Conservation (phyloP, 1,140 invertebrate genomes). For the Pogonomyrmex californicus region DNA sequence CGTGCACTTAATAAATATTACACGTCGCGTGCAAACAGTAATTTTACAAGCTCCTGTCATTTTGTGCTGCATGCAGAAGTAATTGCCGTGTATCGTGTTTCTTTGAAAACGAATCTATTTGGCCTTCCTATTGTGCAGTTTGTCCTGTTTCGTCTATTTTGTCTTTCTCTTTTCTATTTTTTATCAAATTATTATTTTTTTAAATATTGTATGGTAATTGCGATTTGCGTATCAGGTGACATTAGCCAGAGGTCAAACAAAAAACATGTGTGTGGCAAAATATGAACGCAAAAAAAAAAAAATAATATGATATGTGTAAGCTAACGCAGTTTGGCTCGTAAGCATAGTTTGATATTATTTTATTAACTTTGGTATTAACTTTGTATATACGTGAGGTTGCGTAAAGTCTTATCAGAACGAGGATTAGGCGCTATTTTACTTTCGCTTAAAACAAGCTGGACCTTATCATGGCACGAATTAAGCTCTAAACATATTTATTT, state of each 20-base stretch:
- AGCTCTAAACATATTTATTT: conserved; percentile 18
- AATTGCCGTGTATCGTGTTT: conserved; percentile 6
- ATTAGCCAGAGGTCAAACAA: neutral
- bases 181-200: neutral
- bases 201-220: neutral
- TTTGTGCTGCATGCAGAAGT: neutral
- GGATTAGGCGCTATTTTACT: neutral
- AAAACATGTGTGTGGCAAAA: neutral
- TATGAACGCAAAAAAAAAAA: neutral
- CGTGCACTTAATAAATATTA: conserved; percentile 8
- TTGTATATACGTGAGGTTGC: neutral
- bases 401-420: neutral
- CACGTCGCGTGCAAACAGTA: neutral
- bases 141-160: neutral
- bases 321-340: neutral
- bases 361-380: neutral
- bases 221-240: neutral
- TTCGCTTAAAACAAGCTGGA: neutral
- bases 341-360: neutral
- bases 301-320: neutral
- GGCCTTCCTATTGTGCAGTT: neutral
- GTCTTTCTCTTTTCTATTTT: neutral
- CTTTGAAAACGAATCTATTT: conserved; percentile 3
- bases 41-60: conserved; percentile 1
- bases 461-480: neutral